Base-by-base conservation (phyloP, 2,113 vertebrate species). In the Phyllostomus discolor region DNA sequence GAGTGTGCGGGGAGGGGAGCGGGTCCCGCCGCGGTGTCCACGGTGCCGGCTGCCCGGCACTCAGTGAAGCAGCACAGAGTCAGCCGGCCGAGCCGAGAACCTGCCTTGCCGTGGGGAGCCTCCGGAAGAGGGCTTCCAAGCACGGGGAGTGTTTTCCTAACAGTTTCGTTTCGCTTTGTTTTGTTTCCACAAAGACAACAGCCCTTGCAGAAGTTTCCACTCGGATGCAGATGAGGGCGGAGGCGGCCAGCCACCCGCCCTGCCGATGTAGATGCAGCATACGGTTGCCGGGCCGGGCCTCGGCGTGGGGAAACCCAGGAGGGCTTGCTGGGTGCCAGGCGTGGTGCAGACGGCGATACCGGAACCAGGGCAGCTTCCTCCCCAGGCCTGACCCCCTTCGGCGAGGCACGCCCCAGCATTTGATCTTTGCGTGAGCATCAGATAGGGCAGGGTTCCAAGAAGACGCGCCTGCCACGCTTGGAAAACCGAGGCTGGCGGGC, bases 21-120 rank as follows among this genome's bases (percentile, higher is more conserved):
- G 10, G 9, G 5, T 28, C 17, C 35, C 2, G 22, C 9, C 26
- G 0, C 1, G 0, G 50, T 16, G 10, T 26, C 4, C 20, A 7
- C 2, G 10, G 9, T 26, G 7, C 31, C 62, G 11, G 33, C 41
- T 0, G 28, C 33, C n/a, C 4, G 0, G 22, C 10, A 26, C 20
- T 43, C 70, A 43, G 48, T 2, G 15, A 64, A 46, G 33, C 10
- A 22, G 38, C 35, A 31, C 28, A 4, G 38, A 66, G 43, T 50
- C 78, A 78, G 1, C 33, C 41, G 4, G 1, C 28, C 4, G n/a
- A 57, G 38, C 19, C 7, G 6, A 41, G 41, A 46, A 4, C 41
- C 89, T 5, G 19, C 26, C 26, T 4, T 38, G 12, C 17, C 38
- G 38, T 1, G 67, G 38, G 46, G 20, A 41, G 10, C 22, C 4